Conservation (phyloP, 2,888 invertebrate species). For the Chironomus tentans region DNA sequence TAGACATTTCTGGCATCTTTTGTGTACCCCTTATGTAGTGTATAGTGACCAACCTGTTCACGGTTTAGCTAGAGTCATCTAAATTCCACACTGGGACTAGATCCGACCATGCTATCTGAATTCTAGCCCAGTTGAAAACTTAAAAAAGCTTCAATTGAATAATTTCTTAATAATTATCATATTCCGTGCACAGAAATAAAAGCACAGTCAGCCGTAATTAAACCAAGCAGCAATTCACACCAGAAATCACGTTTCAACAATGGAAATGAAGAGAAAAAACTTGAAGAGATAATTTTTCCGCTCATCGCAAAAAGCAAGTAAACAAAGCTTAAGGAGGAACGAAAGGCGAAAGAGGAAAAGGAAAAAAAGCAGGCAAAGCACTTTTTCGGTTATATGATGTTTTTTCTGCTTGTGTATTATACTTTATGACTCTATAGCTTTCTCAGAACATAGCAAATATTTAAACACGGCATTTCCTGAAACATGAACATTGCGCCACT, state of each 20-base stretch:
- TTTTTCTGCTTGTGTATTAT: background rate
- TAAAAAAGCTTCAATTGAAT: no score
- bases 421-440: constrained; percentile 16
- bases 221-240: no score
- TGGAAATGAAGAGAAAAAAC: background rate
- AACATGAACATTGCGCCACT: constrained; percentile 12
- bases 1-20: no score
- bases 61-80: no score
- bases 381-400: background rate
- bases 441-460: constrained; percentile 7
- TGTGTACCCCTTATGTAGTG: no score
- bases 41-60: no score
- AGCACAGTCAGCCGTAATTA: no score
- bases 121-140: no score
- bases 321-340: background rate
- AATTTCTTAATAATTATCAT: no score
- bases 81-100: no score
- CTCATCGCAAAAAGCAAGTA: background rate
- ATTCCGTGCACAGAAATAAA: no score
- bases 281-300: background rate
- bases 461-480: constrained; percentile 21
- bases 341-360: background rate
- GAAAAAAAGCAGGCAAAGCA: background rate
- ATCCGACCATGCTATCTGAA: no score
- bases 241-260: background rate